phyloP scores from a whole-genome alignment of 1,140 invertebrate genomes.

The Odontomachus brunneus region DNA sequence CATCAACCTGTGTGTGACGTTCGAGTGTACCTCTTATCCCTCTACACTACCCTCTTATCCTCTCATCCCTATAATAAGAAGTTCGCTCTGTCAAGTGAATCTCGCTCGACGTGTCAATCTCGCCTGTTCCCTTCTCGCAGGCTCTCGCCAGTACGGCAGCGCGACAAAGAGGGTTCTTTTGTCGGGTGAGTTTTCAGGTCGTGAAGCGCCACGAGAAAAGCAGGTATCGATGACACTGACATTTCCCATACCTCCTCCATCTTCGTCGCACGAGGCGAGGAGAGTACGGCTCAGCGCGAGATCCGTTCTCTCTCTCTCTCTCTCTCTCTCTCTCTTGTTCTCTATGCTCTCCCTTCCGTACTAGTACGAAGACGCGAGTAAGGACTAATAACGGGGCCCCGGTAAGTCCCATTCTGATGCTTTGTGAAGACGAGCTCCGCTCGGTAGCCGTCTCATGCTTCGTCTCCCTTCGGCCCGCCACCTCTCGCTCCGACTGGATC shows the following conservation, averaged over 20 bases:
- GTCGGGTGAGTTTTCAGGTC: conserved; percentile 10
- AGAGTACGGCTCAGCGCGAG: conserved; percentile 12
- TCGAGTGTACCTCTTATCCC: conserved; percentile 26
- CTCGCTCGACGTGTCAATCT: conserved; percentile 9
- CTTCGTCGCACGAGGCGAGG: background rate
- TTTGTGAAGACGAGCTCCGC: conserved; percentile 50
- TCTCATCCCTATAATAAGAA: conserved; percentile 44
- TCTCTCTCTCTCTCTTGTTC: background rate
- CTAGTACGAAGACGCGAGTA: conserved; percentile 27
- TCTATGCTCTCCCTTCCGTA: conserved; percentile 17
- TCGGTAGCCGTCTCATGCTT: conserved; percentile 59
- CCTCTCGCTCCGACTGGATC: conserved; percentile 13
- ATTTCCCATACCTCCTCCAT: conserved; percentile 20
- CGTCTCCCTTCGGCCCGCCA: conserved; percentile 34
- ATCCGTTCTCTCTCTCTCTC: conserved; percentile 38
- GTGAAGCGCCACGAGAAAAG: conserved; percentile 38
- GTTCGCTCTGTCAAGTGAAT: conserved; percentile 45
- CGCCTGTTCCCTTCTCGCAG: background rate
- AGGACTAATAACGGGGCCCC: conserved; percentile 54
- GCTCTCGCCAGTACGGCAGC: conserved; percentile 16
- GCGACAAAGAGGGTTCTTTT: conserved; percentile 33
- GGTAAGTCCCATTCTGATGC: conserved; percentile 62
- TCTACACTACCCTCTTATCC: conserved; percentile 14
- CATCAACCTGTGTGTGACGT: conserved; percentile 7
- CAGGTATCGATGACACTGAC: conserved; percentile 57